Conservation (phyloP, 2,113 vertebrate genomes). For the Ariopsis seemanni region DNA sequence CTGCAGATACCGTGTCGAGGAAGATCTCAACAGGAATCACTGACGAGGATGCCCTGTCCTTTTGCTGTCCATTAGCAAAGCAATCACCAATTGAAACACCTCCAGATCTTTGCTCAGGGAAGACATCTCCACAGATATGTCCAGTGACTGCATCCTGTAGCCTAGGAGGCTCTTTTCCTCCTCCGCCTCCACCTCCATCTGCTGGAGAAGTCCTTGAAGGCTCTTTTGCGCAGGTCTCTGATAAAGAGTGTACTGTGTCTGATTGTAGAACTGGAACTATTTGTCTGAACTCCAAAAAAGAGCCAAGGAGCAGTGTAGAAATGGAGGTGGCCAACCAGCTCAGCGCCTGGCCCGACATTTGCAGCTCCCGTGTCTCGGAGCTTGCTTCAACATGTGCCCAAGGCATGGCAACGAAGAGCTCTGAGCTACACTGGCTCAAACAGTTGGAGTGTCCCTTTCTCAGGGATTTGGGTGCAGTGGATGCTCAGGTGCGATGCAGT, state of each 20-base stretch:
- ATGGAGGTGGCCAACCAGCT: constrained; percentile 81
- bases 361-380: constrained; percentile 28
- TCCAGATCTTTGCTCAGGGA: constrained; percentile 19
- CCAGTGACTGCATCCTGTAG: neutral
- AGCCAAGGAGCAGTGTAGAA: constrained; percentile 76
- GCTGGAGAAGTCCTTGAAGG: neutral
- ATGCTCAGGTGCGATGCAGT: constrained; percentile 70
- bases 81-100: neutral
- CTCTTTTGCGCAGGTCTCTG: neutral
- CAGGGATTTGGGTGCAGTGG: constrained; percentile 67
- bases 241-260: neutral
- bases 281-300: neutral
- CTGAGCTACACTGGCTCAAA: constrained; percentile 76
- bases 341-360: constrained; percentile 74
- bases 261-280: constrained; percentile 3
- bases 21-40: neutral
- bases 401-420: constrained; percentile 62
- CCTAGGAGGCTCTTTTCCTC: neutral
- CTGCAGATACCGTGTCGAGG: constrained; percentile 29
- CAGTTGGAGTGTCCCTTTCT: constrained; percentile 78
- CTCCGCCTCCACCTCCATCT: neutral
- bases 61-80: constrained; percentile 12
- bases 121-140: constrained; percentile 16
- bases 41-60: neutral
- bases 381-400: constrained; percentile 16